Evolutionary conservation across 2,113 vertebrate genomes (phyloP).

Genomic region (Strix uralensis): DNA sequence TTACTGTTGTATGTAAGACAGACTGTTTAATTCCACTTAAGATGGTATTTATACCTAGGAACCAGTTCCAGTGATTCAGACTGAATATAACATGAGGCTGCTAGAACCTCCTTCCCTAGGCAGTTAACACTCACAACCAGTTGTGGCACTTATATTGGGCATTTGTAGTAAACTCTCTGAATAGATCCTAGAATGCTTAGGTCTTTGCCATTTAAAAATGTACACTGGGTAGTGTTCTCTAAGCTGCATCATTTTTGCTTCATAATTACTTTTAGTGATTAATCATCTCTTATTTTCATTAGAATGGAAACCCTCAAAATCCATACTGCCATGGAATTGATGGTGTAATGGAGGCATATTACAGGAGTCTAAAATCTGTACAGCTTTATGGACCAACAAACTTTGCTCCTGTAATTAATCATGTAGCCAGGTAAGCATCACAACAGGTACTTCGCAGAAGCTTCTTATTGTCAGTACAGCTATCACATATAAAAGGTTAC

Average conservation of each 20-base stretch:
- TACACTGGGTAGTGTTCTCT: background rate
- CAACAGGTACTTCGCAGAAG: background rate
- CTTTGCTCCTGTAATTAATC: slow-evolving; percentile 97
- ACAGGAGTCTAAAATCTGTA: slow-evolving; percentile 91
- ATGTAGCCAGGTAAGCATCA: slow-evolving; percentile 90
- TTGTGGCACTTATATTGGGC: background rate
- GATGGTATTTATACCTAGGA: background rate
- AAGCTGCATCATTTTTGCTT: background rate
- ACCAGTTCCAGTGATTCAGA: background rate
- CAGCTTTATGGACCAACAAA: slow-evolving; percentile 96
- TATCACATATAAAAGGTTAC: background rate
- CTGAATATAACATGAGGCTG: background rate
- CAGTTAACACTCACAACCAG: background rate
- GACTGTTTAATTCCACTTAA: background rate
- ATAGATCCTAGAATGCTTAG: background rate
- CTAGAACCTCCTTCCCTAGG: background rate
- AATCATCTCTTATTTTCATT: background rate
- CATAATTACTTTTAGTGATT: background rate
- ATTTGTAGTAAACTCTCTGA: background rate
- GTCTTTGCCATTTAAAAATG: background rate
- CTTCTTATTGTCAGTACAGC: background rate
- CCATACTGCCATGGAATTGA: slow-evolving; percentile 95
- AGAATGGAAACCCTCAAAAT: slow-evolving; percentile 97
- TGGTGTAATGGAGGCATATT: slow-evolving; percentile 96
- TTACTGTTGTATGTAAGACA: background rate